phyloP scores from a whole-genome alignment of 2,888 invertebrate genomes.

The Malacosoma neustria region DNA sequence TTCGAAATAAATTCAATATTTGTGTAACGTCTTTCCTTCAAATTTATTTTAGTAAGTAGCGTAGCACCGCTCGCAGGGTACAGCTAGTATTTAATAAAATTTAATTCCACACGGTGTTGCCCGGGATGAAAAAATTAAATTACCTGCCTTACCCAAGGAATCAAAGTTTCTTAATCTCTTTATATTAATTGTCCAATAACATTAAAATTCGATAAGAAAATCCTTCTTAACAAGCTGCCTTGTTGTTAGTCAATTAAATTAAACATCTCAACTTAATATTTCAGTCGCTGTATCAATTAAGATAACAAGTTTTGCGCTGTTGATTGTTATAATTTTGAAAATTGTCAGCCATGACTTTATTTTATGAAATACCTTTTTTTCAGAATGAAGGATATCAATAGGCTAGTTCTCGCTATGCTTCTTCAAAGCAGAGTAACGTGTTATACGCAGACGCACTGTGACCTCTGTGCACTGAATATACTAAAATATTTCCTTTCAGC shows the following conservation, averaged over 20 bases:
- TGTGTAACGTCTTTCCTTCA: too few relatives aligned
- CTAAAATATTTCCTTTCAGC: too few relatives aligned
- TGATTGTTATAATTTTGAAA: slow-evolving; percentile 22
- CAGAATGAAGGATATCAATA: too few relatives aligned
- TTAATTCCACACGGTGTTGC: too few relatives aligned
- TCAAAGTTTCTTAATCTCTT: not conserved
- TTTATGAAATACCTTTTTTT: slow-evolving; percentile 15
- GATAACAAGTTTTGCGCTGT: slow-evolving; percentile 23
- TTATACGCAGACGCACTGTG: too few relatives aligned
- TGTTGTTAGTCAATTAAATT: slow-evolving; percentile 10
- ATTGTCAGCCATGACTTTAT: slow-evolving; percentile 15
- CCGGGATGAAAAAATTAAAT: slow-evolving; percentile 1
- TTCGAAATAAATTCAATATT: too few relatives aligned
- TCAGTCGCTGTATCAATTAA: slow-evolving; percentile 19
- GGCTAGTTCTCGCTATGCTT: too few relatives aligned
- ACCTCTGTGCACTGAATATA: too few relatives aligned
- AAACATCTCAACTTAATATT: slow-evolving; percentile 18
- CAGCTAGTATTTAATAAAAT: too few relatives aligned
- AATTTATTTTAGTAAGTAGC: too few relatives aligned
- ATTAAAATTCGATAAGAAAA: not conserved
- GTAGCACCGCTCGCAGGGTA: too few relatives aligned
- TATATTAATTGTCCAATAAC: not conserved
- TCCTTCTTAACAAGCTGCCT: slow-evolving; percentile 3
- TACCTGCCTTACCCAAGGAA: not conserved
- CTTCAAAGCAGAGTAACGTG: too few relatives aligned